Evolutionary conservation across 35 echinoderm and acorn worm species (phyloP).

Genomic region (Apostichopus japonicus): DNA sequence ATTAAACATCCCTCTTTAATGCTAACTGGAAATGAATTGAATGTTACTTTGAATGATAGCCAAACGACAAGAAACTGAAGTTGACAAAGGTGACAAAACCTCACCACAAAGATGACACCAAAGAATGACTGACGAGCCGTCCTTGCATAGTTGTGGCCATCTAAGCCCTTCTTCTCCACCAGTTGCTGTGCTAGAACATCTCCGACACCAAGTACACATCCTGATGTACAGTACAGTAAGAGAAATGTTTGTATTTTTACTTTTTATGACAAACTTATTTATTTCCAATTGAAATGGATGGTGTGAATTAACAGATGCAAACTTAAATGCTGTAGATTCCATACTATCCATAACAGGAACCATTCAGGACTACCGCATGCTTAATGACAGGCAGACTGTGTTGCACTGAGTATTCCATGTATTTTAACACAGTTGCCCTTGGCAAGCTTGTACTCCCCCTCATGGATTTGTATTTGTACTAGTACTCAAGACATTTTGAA

Average conservation of each 20-base stretch:
- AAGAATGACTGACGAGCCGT: conserved; percentile 32
- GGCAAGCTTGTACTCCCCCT: no score
- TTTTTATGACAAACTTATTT: not conserved
- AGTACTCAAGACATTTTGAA: no score
- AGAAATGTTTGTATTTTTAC: not conserved
- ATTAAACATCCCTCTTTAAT: no score
- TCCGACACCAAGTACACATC: not conserved
- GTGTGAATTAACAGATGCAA: not conserved
- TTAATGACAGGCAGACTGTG: no score
- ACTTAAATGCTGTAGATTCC: not conserved
- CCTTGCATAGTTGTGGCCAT: conserved; percentile 36
- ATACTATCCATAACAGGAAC: no score
- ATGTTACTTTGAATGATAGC: no score
- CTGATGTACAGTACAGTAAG: not conserved
- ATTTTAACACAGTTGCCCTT: no score
- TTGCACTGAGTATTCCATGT: not conserved
- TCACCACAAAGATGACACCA: conserved; percentile 43
- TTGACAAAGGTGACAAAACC: not conserved
- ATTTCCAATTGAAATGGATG: not conserved
- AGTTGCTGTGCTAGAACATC: conserved; percentile 57
- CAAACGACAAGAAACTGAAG: no score
- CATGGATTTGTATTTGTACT: no score
- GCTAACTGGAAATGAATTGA: no score
- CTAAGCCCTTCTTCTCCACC: conserved; percentile 34
- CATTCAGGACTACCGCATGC: no score